Evolutionary conservation across 2,797 vertebrate genomes (phyloP), one percentile per base, ranked within the genome.

Genomic region (Odontamblyopus lacepedii): DNA sequence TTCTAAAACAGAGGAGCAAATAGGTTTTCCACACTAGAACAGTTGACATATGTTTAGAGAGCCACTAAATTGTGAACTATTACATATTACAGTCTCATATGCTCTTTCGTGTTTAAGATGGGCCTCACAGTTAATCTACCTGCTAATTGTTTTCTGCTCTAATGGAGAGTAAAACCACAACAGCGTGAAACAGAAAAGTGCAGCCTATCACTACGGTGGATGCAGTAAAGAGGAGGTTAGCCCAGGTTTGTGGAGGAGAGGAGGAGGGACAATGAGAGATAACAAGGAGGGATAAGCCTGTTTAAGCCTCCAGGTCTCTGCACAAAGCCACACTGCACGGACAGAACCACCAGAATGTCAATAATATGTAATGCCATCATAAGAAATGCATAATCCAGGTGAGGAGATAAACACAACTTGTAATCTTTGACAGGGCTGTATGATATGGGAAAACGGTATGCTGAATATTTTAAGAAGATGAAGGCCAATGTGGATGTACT

Each of bases 211-310:
- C 32, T 70, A 63, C 71, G 27, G 30, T 75, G 75, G 69, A 74
- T 63, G 2, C 51, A 16, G 74, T 48, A 73, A 53, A 66, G 56
- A 61, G 63, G 67, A 80, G 75, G 73, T 75, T 63, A 55, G 70
- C 57, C 0, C 19, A 80, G 71, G 56, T 61, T 41, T 69, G 74
- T 77, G 71, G 72, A 75, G 74, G 74, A 80, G 69, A 69, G 63
- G 78, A 66, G 53, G 83, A 67, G 76, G 73, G 73, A 87, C 76
- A 83, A 78, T 75, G 79, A 79, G 57, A 82, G 82, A 86, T 88
- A 84, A 90, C 63, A 82, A 82, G 78, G 80, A 83, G 71, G 80
- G 78, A 85, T 88, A 84, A 89, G 81, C 85, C 80, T 77, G 76
- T 77, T 87, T 87, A 90, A 85, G 85, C 73, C 77, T 63, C 60